A percentile compares a stretch with the other conserved stretches of the same genome.
These are phyloP conservation scores for Pipra filicauda DNA, from an alignment of 2,113 vertebrate genomes.

Conservation along the genomic window DNA sequence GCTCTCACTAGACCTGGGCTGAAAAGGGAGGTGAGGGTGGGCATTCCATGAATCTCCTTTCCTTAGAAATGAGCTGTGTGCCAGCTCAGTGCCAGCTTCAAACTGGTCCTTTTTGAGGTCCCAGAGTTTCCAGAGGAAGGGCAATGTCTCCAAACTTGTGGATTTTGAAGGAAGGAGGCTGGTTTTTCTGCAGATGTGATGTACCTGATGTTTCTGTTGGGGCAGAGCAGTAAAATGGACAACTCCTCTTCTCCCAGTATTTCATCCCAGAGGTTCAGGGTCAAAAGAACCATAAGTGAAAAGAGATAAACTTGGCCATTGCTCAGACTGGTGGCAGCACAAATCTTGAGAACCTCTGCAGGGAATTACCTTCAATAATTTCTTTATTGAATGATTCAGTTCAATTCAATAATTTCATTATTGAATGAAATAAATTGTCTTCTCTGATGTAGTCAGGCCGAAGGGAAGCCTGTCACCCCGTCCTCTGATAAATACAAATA, in stretches of 20 bases:
- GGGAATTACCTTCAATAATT: neutral
- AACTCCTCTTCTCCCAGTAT: neutral
- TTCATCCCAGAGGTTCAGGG: neutral
- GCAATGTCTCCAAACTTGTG: neutral
- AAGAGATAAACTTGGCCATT: neutral
- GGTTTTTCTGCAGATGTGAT: neutral
- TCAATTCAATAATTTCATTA: too few relatives aligned
- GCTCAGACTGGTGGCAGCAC: neutral
- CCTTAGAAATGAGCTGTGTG: neutral
- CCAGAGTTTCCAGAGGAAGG: neutral
- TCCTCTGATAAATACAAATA: neutral
- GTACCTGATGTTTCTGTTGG: neutral
- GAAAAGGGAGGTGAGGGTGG: neutral
- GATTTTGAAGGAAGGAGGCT: neutral
- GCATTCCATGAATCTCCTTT: neutral
- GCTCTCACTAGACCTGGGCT: neutral
- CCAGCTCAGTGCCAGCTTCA: fast-evolving
- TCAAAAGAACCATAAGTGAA: neutral
- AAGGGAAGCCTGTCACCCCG: neutral
- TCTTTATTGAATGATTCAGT: neutral
- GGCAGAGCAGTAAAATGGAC: neutral
- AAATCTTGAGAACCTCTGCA: neutral
- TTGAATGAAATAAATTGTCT: neutral
- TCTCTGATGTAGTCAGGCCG: neutral
- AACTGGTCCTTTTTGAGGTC: neutral